Base-by-base conservation (phyloP, 2,113 vertebrate genomes). In the Dipodomys stephensi region DNA sequence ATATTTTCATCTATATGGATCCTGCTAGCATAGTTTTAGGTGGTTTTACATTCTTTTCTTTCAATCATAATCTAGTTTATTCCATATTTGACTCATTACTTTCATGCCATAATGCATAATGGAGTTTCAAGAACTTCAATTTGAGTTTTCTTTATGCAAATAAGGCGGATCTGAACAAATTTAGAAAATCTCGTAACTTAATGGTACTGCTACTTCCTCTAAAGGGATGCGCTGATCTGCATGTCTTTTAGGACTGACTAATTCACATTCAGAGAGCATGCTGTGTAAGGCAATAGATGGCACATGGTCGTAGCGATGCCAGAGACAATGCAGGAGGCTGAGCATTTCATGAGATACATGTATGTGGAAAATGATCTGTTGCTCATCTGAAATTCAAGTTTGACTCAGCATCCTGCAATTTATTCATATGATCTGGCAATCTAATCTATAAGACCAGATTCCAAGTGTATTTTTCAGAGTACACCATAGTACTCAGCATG, bases 151-250 rank as follows among this genome's bases (percentile, higher is more conserved):
- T 32, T 78, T 91, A 15, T 74, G 35, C 28, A 28, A 30, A 28
- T n/a, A 77, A 80, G 39, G 44, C 68, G 8, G 23, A n/a, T 88
- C 85, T 95, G 64, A 77, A 46, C 16, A 82, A 93, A 78, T 77
- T 85, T 19, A 79, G 80, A 69, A 92, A 69, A 64, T 53, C 5
- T 32, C 27, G 73, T 28, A 13, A 91, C 64, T 30, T 81, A 32
- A 53, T 25, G 49, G 7, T 57, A 44, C 2, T 32, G 13, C 2
- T 68, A 7, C 53, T 49, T 77, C 74, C 25, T 87, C 11, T 20
- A 30, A 80, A 80, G 22, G 4, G 74, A 74, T 77, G 30, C 46
- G 13, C 9, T 57, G 7, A 69, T 74, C 30, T 74, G 30, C 80
- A 53, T 87, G 78, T 91, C 18, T 72, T 49, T 46, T 67, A 91